Evolutionary conservation across 2,113 vertebrate genomes (phyloP).

Genomic region (Corapipo altera): DNA sequence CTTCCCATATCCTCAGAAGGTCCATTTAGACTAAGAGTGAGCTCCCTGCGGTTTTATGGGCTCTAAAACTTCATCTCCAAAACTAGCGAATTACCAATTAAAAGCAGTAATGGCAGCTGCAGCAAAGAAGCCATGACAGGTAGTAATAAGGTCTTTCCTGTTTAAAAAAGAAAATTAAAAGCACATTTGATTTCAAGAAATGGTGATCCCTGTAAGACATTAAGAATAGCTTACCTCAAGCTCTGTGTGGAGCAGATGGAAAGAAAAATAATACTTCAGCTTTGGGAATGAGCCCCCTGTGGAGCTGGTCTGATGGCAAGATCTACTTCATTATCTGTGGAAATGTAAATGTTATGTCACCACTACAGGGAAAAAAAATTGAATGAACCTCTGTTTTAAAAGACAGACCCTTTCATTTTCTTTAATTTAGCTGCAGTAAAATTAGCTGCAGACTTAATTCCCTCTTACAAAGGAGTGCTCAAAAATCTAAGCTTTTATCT

Average conservation of each 20-base stretch:
- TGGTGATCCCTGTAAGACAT: fast-evolving
- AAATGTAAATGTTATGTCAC: slow-evolving; percentile 31
- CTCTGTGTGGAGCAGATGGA: background rate
- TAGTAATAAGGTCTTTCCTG: background rate
- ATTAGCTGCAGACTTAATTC: background rate
- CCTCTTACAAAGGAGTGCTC: background rate
- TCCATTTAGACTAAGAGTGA: background rate
- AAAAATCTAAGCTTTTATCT: background rate
- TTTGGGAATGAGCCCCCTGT: background rate
- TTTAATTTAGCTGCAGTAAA: background rate
- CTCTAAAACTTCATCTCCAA: background rate
- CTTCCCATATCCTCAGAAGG: background rate
- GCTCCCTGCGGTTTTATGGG: background rate
- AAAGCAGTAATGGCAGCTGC: background rate
- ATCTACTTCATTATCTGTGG: slow-evolving; percentile 6
- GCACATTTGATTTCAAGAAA: slow-evolving; percentile 19
- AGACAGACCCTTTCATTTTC: background rate
- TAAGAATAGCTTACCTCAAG: slow-evolving; percentile 23
- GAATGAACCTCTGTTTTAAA: background rate
- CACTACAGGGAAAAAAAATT: background rate
- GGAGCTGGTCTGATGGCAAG: background rate
- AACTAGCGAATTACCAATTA: slow-evolving; percentile 8
- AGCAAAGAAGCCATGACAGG: background rate
- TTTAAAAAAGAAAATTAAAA: slow-evolving; percentile 36
- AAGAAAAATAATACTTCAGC: slow-evolving; percentile 2